These are phyloP conservation scores for Pollenia angustigena DNA, from an alignment of 2,888 invertebrate genomes.

Conservation along the genomic window DNA sequence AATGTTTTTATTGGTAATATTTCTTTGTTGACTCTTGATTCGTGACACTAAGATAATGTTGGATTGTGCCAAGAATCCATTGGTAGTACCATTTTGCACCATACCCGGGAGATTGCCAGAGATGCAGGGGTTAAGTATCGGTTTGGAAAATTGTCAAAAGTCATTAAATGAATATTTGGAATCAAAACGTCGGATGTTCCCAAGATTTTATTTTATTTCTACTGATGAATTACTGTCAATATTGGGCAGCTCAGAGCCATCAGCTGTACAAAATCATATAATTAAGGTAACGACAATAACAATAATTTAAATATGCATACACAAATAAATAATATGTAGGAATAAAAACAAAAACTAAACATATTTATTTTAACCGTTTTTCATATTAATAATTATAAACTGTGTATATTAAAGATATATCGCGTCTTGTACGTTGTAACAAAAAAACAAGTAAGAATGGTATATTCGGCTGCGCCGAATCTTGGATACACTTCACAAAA, in stretches of 20 bases:
- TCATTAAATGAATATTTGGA: slow-evolving; percentile 95
- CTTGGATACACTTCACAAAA: no score
- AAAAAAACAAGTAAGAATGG: no score
- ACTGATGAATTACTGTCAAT: slow-evolving; percentile 96
- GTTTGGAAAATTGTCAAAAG: slow-evolving; percentile 95
- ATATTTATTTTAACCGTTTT: no score
- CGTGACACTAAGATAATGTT: slow-evolving; percentile 89
- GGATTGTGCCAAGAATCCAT: slow-evolving; percentile 91
- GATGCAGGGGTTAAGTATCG: slow-evolving; percentile 89
- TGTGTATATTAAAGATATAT: no score
- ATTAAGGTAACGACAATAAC: slow-evolving; percentile 88
- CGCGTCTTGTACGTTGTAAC: no score
- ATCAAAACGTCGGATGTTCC: slow-evolving; percentile 93
- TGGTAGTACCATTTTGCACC: slow-evolving; percentile 92
- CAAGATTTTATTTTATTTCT: slow-evolving; percentile 96
- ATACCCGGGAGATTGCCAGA: slow-evolving; percentile 90
- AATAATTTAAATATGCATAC: slow-evolving; percentile 26
- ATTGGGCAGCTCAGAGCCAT: slow-evolving; percentile 93
- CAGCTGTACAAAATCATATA: slow-evolving; percentile 95
- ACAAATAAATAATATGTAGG: neutral
- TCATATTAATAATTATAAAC: no score
- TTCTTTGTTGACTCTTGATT: slow-evolving; percentile 58
- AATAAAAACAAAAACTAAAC: neutral
- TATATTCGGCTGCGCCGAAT: no score
- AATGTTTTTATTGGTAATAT: slow-evolving; percentile 52